Conservation (phyloP, 2,113 vertebrate species). For the Platycercus adscitus region DNA sequence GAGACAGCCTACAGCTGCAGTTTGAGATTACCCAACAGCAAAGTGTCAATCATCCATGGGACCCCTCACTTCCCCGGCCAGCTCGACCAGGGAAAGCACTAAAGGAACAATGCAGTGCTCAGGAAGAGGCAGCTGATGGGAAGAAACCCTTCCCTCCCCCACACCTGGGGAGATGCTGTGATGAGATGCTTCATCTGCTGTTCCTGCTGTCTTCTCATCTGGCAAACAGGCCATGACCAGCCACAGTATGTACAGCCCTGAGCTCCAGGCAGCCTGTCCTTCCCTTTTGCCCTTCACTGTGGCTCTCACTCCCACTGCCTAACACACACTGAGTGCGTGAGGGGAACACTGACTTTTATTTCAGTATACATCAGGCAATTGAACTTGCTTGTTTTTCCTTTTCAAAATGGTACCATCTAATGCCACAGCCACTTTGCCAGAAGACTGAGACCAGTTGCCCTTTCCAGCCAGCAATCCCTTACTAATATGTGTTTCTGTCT, state of each 20-base stretch:
- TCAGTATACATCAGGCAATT: not conserved
- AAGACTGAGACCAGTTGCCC: not conserved
- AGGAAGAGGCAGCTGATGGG: not conserved
- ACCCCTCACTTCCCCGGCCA: fast-evolving
- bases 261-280: not conserved
- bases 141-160: not conserved
- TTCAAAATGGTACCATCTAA: not conserved
- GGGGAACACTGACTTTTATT: not conserved
- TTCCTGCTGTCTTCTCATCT: fast-evolving
- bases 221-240: not conserved
- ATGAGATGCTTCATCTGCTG: not conserved
- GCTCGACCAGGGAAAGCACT: not conserved
- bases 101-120: not conserved
- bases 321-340: not conserved
- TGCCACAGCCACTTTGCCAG: too few relatives aligned
- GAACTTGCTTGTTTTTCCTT: not conserved
- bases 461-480: not conserved
- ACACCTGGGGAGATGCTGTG: not conserved
- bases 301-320: not conserved
- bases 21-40: not conserved
- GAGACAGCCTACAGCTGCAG: not conserved
- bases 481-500: not conserved
- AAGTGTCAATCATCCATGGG: not conserved
- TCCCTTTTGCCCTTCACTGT: not conserved
- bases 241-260: not conserved